A percentile compares a stretch with the other conserved stretches of the same genome.
Conservation (phyloP, 2,797 vertebrate genomes). For the Trichosurus vulpecula region DNA sequence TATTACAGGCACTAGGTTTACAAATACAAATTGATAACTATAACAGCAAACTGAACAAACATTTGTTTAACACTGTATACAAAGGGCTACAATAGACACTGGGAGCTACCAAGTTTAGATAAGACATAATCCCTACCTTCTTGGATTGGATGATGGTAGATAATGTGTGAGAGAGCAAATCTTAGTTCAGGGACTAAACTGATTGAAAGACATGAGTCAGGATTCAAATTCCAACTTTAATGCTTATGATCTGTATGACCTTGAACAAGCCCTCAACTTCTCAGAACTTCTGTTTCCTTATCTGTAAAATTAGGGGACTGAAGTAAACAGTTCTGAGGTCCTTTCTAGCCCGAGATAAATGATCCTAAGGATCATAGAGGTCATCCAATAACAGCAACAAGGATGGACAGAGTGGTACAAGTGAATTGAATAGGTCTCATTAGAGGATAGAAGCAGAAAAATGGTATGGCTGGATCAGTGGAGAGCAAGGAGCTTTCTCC, state of each 20-base stretch:
- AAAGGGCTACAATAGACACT: background rate
- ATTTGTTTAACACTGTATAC: constrained; percentile 3
- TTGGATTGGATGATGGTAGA: background rate
- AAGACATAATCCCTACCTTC: background rate
- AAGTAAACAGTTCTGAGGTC: background rate
- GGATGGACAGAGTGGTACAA: background rate
- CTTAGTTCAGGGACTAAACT: background rate
- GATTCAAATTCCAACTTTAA: background rate
- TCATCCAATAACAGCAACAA: background rate
- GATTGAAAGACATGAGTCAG: background rate
- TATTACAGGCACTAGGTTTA: background rate
- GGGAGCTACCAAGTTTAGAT: background rate
- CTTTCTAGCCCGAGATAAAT: too few relatives aligned
- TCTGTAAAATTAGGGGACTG: background rate
- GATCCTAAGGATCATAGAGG: background rate
- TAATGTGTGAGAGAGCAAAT: background rate
- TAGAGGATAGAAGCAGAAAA: background rate
- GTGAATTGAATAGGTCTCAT: background rate
- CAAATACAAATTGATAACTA: background rate
- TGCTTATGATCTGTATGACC: background rate
- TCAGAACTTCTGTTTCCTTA: background rate
- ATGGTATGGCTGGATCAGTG: background rate
- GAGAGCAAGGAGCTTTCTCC: background rate
- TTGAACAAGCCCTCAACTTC: background rate
- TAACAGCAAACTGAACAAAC: background rate